These are phyloP conservation scores for Coendou prehensilis DNA, from an alignment of 2,797 vertebrate genomes.

Conservation along the genomic window DNA sequence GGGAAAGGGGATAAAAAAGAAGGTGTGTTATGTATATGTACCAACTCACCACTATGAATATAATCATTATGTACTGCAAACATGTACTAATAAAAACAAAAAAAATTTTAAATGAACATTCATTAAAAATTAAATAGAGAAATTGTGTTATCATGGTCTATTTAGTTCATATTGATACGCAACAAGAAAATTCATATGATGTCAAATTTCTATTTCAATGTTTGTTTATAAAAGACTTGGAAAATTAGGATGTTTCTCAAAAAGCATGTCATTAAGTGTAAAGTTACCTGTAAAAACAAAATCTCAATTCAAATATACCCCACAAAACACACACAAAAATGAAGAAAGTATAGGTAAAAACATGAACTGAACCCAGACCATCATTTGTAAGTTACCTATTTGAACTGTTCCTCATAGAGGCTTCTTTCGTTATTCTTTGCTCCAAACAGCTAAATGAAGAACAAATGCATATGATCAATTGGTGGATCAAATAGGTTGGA, in stretches of 20 bases:
- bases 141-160: background rate
- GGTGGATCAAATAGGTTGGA: conserved; percentile 26
- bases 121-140: background rate
- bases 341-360: conserved; percentile 47
- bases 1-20: background rate
- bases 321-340: background rate
- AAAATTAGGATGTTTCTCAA: background rate
- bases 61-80: background rate
- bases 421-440: conserved; percentile 64
- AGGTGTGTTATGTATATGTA: background rate
- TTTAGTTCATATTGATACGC: background rate
- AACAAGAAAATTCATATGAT: background rate
- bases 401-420: conserved; percentile 39
- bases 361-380: conserved; percentile 23
- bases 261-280: conserved; percentile 51
- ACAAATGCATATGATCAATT: conserved; percentile 39
- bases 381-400: conserved; percentile 57
- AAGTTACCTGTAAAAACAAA: conserved; percentile 22
- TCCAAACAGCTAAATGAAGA: conserved; percentile 65
- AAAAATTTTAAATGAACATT: background rate
- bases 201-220: conserved; percentile 47
- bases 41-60: background rate
- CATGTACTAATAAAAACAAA: background rate
- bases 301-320: background rate
- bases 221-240: conserved; percentile 32